phyloP scores from a whole-genome alignment of 2,888 invertebrate genomes.

The Latheticus oryzae region DNA sequence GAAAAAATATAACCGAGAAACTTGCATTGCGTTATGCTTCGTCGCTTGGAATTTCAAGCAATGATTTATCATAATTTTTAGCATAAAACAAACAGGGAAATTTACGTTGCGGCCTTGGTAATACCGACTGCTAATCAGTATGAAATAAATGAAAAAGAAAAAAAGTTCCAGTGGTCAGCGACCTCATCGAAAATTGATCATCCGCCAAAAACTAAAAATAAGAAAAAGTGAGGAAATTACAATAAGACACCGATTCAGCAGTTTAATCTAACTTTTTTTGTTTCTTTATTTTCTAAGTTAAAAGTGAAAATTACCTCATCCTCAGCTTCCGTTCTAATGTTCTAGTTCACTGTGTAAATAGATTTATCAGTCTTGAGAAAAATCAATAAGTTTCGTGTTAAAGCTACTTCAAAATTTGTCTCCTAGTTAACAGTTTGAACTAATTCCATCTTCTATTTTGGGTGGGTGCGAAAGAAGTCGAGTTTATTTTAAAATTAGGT shows the following conservation, averaged over 20 bases:
- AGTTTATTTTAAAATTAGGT: too few species aligned
- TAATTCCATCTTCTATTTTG: neutral
- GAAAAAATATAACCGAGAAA: conserved; percentile 16
- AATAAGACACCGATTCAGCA: neutral
- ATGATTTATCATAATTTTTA: conserved; percentile 8
- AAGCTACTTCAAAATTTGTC: neutral
- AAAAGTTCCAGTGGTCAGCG: conserved; percentile 15
- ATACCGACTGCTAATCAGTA: neutral
- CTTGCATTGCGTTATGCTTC: conserved; percentile 18
- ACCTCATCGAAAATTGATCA: conserved; percentile 13
- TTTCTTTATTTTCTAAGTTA: neutral
- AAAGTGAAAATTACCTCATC: too few species aligned
- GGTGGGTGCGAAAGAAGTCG: neutral
- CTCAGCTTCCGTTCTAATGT: neutral
- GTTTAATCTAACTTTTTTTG: neutral
- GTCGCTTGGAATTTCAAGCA: conserved; percentile 13
- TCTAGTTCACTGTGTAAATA: conserved; percentile 9
- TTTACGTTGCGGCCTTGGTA: conserved; percentile 2
- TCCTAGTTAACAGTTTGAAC: neutral
- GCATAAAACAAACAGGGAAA: conserved; percentile 18
- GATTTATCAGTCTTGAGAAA: conserved; percentile 6
- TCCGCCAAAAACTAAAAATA: conserved; percentile 17
- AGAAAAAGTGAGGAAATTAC: conserved; percentile 3
- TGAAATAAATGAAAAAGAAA: conserved; percentile 1
- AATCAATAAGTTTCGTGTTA: conserved; percentile 10